phyloP scores from a whole-genome alignment of 2,888 invertebrate genomes.

The Watsonalla binaria region DNA sequence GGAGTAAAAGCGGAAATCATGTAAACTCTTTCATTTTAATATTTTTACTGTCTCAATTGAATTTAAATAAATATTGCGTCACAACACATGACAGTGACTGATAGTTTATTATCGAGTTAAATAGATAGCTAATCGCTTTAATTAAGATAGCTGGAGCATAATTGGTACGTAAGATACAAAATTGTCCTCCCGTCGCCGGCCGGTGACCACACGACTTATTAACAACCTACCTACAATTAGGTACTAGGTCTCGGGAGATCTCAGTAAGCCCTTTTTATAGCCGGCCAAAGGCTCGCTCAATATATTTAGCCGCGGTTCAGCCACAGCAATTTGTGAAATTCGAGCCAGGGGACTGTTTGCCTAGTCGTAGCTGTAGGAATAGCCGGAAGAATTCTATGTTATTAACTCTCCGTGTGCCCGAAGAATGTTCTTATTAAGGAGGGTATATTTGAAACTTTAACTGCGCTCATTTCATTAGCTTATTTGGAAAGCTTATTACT shows the following conservation, averaged over 20 bases:
- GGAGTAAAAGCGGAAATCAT: too few relatives aligned
- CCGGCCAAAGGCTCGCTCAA: conserved; percentile 26
- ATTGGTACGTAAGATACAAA: conserved; percentile 14
- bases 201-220: conserved; percentile 18
- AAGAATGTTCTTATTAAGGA: conserved; percentile 33
- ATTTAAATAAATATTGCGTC: too few relatives aligned
- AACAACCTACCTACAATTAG: conserved; percentile 23
- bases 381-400: conserved; percentile 22
- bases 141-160: conserved; percentile 8
- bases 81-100: not conserved
- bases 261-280: conserved; percentile 31
- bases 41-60: too few relatives aligned
- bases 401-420: conserved; percentile 28
- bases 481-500: too few relatives aligned
- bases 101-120: not conserved
- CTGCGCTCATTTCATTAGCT: conserved; percentile 1
- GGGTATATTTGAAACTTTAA: conserved; percentile 14
- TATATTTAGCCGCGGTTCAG: conserved; percentile 29
- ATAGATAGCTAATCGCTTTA: not conserved
- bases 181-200: conserved; percentile 11
- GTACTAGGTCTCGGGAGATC: conserved; percentile 24
- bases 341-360: conserved; percentile 31
- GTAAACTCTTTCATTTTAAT: too few relatives aligned
- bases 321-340: conserved; percentile 36
- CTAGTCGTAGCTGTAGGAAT: conserved; percentile 19